Percentiles rank a stretch among this genome's conserved stretches.
Conservation (phyloP, 2,888 invertebrate species). For the Trilocha varians region DNA sequence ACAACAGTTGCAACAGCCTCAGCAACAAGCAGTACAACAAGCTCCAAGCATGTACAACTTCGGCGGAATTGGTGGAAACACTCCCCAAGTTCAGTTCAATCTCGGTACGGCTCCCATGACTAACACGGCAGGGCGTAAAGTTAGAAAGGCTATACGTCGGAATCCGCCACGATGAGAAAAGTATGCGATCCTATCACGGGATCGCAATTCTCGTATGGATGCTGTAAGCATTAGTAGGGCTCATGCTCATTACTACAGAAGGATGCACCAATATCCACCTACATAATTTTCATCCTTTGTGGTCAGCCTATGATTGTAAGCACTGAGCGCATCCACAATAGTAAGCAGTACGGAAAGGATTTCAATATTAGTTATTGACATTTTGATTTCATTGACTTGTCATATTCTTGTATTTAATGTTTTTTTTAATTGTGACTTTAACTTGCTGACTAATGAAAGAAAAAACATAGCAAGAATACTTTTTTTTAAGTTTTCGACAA, state of each 20-base stretch:
- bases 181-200: not conserved
- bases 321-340: not conserved
- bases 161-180: slow-evolving; percentile 38
- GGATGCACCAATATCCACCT: slow-evolving; percentile 4
- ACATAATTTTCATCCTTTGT: slow-evolving; percentile 7
- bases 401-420: too few relatives aligned
- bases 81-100: slow-evolving; percentile 42
- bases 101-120: slow-evolving; percentile 41
- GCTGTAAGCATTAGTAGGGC: slow-evolving; percentile 15
- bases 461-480: too few relatives aligned
- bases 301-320: slow-evolving; percentile 18
- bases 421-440: too few relatives aligned
- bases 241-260: slow-evolving; percentile 11
- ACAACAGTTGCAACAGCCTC: slow-evolving; percentile 1
- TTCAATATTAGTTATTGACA: too few relatives aligned
- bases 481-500: too few relatives aligned
- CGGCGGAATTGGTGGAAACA: slow-evolving; percentile 20
- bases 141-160: slow-evolving; percentile 50
- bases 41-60: slow-evolving; percentile 40
- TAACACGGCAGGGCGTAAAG: slow-evolving; percentile 26
- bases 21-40: slow-evolving; percentile 17
- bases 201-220: not conserved
- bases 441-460: too few relatives aligned
- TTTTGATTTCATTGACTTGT: too few relatives aligned
- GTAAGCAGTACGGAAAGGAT: too few relatives aligned